Conservation (phyloP, 64 coral and sea anemone genomes). For the Stylophora pistillata region DNA sequence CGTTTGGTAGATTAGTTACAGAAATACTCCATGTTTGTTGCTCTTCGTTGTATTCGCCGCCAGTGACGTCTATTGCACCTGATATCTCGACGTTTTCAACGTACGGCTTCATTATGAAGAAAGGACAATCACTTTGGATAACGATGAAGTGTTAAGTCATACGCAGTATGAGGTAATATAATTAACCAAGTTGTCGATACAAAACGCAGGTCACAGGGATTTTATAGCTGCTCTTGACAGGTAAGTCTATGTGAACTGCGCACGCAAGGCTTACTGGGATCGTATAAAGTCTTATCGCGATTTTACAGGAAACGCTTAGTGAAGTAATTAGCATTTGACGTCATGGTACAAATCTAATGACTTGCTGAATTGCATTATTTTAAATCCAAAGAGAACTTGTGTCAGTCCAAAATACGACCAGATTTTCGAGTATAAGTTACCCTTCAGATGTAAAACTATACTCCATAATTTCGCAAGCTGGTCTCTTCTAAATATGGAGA, state of each 20-base stretch:
- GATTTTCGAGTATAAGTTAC: too few relatives aligned
- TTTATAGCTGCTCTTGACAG: background rate
- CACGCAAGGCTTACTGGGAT: background rate
- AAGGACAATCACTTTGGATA: background rate
- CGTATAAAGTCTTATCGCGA: background rate
- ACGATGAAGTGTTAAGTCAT: background rate
- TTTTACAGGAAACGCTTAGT: too few relatives aligned
- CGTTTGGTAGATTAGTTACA: conserved; percentile 74
- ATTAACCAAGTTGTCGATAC: background rate
- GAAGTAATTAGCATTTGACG: too few relatives aligned
- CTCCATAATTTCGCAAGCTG: too few relatives aligned
- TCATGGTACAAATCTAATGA: too few relatives aligned
- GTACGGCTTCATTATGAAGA: conserved; percentile 35
- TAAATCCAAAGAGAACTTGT: too few relatives aligned
- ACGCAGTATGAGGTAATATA: conserved; percentile 20
- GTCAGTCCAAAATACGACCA: too few relatives aligned
- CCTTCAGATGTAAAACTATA: too few relatives aligned
- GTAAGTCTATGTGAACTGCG: background rate
- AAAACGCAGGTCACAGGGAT: background rate
- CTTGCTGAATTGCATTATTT: too few relatives aligned
- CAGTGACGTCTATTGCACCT: background rate
- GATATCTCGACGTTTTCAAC: conserved; percentile 1
- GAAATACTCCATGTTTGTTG: conserved; percentile 64
- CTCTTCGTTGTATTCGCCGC: conserved; percentile 28
- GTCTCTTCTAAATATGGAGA: too few relatives aligned